Base-by-base conservation (phyloP, 2,888 invertebrate genomes). In the Azorinus chamasolen region DNA sequence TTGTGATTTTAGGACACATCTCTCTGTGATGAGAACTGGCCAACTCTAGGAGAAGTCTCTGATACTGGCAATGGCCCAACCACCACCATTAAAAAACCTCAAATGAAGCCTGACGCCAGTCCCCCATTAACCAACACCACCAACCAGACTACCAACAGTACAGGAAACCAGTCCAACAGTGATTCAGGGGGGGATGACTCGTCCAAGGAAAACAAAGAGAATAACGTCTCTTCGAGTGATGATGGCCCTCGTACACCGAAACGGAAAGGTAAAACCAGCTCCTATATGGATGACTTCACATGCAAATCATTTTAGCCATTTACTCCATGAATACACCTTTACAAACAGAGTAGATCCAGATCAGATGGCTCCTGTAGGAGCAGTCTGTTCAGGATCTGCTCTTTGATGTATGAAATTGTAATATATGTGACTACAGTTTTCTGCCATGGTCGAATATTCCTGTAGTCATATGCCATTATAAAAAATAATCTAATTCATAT, bases 1-100 rank as follows among this genome's bases (percentile, higher is more conserved):
- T n/a, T n/a, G n/a, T n/a, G n/a, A n/a, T n/a, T n/a, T n/a, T n/a
- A 96, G 83, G 96, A 96, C 92, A 96, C 96, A 93, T 96, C 75
- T 37, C 51, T 97, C 94, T 95, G 96, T 84, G 97, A 97, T 94
- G 96, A 96, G 89, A 97, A 97, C 93, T 98, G 98, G 98, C 98
- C 98, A 88, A 96, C 97, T 85, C 94, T 98, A 84, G 96, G 96
- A 86, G 95, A 95, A 92, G 95, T 93, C 18, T 88, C 84, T 2
- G 89, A 88, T 62, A 83, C 86, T n/a, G 32, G 32, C 32, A 32
- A 32, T 10, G 10, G 32, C 32, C 68, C 64, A 14, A 25, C 45
- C 22, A 54, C 61, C 45, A 45, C 24, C 8, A 43, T 39, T 12
- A 83, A 83, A 65, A 70, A 65, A 53, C 25, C 72, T 50, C 71